Evolutionary conservation across 2,888 invertebrate genomes (phyloP), one percentile per base, ranked within the genome.

Genomic region (Zele albiditarsus): DNA sequence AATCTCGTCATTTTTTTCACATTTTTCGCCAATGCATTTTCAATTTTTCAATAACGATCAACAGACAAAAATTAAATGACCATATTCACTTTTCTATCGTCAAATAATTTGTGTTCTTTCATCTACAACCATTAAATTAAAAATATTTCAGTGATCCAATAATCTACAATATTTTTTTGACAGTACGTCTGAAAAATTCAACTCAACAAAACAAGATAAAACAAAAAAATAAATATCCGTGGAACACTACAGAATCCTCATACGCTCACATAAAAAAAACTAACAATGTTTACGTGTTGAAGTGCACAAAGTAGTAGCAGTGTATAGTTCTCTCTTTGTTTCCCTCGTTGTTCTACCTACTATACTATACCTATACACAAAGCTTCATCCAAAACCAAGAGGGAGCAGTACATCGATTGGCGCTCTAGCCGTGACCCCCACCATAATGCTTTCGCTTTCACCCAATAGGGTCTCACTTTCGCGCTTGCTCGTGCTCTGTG

Each of bases 381-480:
- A 53, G 10, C 69, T 25, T 58, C 53, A 20, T 53, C 53, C 53
- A 53, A 53, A 53, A 53, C 20, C 20, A 20, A 46, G 81, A 80
- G 82, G 83, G 82, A 81, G 27, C 84, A 81, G 86, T 82, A 83
- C 89, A 89, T 89, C 88, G 89, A 89, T 89, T 89, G 89, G 88
- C 85, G 87, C 86, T 80, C 85, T 88, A 88, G 87, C 88, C 88
- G 84, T 88, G 88, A 88, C 88, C 89, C 88, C 89, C 89, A 89
- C 89, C 89, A 89, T 81, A 53, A 74, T 78, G 88, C 89, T 89
- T 89, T 89, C 89, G 85, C 89, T 89, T 89, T 89, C 89, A 89
- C 87, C 89, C 89, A 89, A 89, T 89, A 84, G 87, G 88, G 83
- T 85, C 86, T 89, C 88, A 89, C 89, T 89, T 89, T 89, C 89